phyloP scores from a whole-genome alignment of 2,113 vertebrate genomes.

The Strix uralensis region DNA sequence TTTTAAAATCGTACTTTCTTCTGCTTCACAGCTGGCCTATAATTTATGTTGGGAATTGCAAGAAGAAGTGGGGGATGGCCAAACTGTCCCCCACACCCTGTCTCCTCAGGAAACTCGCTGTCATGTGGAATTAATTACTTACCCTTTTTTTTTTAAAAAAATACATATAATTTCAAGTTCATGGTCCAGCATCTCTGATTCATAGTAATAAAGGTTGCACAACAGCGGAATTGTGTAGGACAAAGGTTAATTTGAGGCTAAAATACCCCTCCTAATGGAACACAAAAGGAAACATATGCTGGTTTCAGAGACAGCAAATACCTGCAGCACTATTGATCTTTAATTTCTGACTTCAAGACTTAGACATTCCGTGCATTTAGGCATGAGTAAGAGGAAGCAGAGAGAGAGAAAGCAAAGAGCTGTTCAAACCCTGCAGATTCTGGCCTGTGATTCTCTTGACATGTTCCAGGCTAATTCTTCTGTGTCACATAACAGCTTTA shows the following conservation, averaged over 20 bases:
- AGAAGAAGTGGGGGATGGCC: neutral
- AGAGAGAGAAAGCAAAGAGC: neutral
- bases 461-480: neutral
- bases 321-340: neutral
- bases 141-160: neutral
- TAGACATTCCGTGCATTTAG: neutral
- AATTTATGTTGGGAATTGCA: neutral
- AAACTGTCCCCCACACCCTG: neutral
- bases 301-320: neutral
- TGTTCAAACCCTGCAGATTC: neutral
- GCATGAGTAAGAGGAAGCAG: neutral
- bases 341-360: neutral
- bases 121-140: constrained; percentile 12
- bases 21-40: neutral
- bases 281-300: neutral
- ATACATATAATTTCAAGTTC: neutral
- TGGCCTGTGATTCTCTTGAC: neutral
- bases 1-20: neutral
- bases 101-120: constrained; percentile 13
- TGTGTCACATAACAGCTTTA: neutral
- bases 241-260: constrained; percentile 15
- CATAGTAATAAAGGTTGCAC: neutral
- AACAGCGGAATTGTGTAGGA: neutral
- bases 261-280: neutral
- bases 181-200: constrained; percentile 29